Evolutionary conservation across 2,888 invertebrate genomes (phyloP).

Genomic region (Drosophila flavopinicola): DNA sequence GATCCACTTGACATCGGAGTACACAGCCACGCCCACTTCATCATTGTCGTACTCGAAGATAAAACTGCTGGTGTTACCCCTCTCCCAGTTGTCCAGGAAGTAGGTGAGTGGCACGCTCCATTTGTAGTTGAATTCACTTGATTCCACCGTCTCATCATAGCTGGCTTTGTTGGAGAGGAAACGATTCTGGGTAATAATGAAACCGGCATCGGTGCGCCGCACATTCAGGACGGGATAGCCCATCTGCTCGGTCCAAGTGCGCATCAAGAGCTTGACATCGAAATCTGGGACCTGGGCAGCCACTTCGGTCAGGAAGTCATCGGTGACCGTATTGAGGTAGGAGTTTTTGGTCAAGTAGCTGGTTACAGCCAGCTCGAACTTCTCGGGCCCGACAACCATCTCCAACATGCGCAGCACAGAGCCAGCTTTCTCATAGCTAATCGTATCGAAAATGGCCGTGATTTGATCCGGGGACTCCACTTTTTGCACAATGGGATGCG

Average conservation of each 20-base stretch:
- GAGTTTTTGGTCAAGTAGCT: constrained; percentile 89
- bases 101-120: constrained; percentile 94
- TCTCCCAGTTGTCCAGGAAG: constrained; percentile 85
- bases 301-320: constrained; percentile 87
- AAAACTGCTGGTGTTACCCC: constrained; percentile 58
- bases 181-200: constrained; percentile 88
- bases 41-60: constrained; percentile 72
- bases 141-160: constrained; percentile 83
- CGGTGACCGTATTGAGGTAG: constrained; percentile 91
- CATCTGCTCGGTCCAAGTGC: constrained; percentile 95
- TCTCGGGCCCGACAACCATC: constrained; percentile 87
- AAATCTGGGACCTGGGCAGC: constrained; percentile 85
- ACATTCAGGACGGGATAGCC: constrained; percentile 92
- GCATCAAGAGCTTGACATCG: constrained; percentile 87
- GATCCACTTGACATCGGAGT: constrained; percentile 87
- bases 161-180: constrained; percentile 89
- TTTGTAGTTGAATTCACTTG: constrained; percentile 86
- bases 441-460: constrained; percentile 94
- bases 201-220: constrained; percentile 81
- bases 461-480: constrained; percentile 95
- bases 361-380: constrained; percentile 90
- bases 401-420: constrained; percentile 95
- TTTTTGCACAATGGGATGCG: constrained; percentile 94
- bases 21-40: constrained; percentile 64
- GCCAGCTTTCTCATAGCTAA: constrained; percentile 95